These are phyloP conservation scores for Drosophila limbata DNA, from an alignment of 2,888 invertebrate species.

Conservation along the genomic window DNA sequence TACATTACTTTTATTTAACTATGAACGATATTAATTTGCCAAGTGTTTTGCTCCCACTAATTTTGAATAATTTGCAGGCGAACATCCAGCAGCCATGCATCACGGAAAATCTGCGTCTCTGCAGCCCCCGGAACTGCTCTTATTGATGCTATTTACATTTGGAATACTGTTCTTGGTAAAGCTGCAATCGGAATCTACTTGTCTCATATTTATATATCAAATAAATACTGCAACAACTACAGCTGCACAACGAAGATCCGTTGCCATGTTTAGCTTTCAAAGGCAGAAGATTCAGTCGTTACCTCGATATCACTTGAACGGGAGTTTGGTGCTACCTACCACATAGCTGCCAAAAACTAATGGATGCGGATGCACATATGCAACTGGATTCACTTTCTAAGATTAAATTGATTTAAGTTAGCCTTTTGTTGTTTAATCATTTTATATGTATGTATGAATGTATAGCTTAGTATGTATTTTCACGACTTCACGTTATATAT, in stretches of 20 bases:
- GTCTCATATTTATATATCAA: conserved; percentile 9
- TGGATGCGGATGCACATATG: not conserved
- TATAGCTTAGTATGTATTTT: not conserved
- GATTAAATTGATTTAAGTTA: not conserved
- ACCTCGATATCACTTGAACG: conserved; percentile 4
- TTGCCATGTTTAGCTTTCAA: not conserved
- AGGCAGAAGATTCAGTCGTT: conserved; percentile 3
- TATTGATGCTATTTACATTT: conserved; percentile 76
- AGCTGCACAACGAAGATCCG: conserved; percentile 5
- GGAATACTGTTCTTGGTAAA: conserved; percentile 66
- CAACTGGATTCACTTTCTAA: not conserved
- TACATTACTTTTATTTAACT: too few relatives aligned
- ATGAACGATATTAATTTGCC: too few relatives aligned
- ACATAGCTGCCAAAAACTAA: conserved; percentile 57
- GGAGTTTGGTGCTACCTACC: conserved; percentile 13
- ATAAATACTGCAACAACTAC: conserved; percentile 4
- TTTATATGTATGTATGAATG: not conserved
- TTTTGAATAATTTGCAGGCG: conserved; percentile 87
- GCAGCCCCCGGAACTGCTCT: conserved; percentile 70
- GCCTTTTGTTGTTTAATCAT: not conserved
- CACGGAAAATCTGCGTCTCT: conserved; percentile 86
- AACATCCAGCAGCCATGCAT: conserved; percentile 95
- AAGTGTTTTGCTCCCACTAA: not conserved
- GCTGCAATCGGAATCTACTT: conserved; percentile 24
- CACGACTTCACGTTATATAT: not conserved